Percentiles rank a stretch among this genome's conserved stretches.
Evolutionary conservation across 2,113 vertebrate species (phyloP).

Genomic region (Ellobius talpinus): DNA sequence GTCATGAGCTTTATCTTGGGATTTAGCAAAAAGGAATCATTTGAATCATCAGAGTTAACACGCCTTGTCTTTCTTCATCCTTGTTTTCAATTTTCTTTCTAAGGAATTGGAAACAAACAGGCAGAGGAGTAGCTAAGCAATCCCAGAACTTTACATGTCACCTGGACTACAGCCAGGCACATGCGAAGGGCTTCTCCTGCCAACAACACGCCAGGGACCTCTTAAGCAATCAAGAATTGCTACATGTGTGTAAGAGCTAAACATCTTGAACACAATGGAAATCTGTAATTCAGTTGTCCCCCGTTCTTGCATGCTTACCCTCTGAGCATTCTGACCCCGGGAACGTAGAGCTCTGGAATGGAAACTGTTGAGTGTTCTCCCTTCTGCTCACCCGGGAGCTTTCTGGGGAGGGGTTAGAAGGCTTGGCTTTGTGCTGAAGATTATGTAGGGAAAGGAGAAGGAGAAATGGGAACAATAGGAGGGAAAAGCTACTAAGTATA

Average conservation of each 20-base stretch:
- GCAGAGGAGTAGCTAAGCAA: conserved; percentile 50
- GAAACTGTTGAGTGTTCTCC: not conserved
- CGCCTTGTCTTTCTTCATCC: conserved; percentile 38
- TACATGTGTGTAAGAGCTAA: conserved; percentile 36
- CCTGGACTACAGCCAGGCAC: conserved; percentile 30
- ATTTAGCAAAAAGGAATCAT: conserved; percentile 60
- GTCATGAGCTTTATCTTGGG: conserved; percentile 57
- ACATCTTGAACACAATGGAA: conserved; percentile 65
- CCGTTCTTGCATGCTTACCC: not conserved
- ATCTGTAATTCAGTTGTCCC: conserved; percentile 30
- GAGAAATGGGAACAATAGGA: not conserved
- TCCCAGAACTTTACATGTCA: conserved; percentile 48
- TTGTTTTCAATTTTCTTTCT: conserved; percentile 63
- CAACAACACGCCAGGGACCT: conserved; percentile 70
- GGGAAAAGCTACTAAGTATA: not conserved
- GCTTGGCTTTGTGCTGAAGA: not conserved
- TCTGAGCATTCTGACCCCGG: not conserved
- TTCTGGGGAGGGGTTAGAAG: not conserved
- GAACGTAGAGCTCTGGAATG: not conserved
- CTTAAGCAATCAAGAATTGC: conserved; percentile 76
- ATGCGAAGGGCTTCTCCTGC: conserved; percentile 50
- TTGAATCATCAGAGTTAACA: conserved; percentile 49
- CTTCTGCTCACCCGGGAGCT: not conserved
- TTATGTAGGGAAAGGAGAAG: not conserved
- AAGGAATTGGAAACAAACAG: conserved; percentile 67